These are phyloP conservation scores for Drosophila paranaensis DNA, from an alignment of 2,888 invertebrate species.

Conservation along the genomic window DNA sequence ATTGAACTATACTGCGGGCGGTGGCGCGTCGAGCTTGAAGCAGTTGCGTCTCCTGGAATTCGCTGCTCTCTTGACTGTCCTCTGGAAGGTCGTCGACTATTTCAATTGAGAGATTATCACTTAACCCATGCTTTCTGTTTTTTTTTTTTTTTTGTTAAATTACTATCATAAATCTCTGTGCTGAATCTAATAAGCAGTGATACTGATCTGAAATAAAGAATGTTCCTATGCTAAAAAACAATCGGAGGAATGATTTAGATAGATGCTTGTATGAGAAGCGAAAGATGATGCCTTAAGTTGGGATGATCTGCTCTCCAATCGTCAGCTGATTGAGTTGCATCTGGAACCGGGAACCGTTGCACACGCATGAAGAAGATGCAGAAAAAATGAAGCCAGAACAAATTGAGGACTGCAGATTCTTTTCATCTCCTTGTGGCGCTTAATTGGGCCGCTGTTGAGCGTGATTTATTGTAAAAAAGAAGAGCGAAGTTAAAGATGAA, in stretches of 20 bases:
- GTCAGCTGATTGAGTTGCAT: constrained; percentile 50
- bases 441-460: constrained; percentile 69
- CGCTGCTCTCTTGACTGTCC: neutral
- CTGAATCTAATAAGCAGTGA: constrained; percentile 14
- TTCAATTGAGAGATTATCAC: neutral
- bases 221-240: neutral
- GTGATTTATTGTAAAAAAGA: constrained; percentile 75
- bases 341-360: constrained; percentile 27
- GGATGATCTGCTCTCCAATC: neutral
- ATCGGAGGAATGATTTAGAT: no score
- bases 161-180: constrained; percentile 2
- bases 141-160: constrained; percentile 11
- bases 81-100: constrained; percentile 7
- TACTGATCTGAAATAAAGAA: constrained; percentile 22
- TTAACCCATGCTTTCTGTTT: neutral
- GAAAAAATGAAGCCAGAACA: constrained; percentile 1
- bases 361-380: neutral
- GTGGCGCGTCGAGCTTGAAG: constrained; percentile 14
- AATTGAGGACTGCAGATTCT: constrained; percentile 13
- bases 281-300: neutral
- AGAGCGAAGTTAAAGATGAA: constrained; percentile 33
- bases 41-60: constrained; percentile 11
- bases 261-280: neutral
- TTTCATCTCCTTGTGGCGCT: constrained; percentile 36
- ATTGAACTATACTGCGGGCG: constrained; percentile 9